Conservation (phyloP, 2,113 vertebrate genomes). For the Carassius carassius region DNA sequence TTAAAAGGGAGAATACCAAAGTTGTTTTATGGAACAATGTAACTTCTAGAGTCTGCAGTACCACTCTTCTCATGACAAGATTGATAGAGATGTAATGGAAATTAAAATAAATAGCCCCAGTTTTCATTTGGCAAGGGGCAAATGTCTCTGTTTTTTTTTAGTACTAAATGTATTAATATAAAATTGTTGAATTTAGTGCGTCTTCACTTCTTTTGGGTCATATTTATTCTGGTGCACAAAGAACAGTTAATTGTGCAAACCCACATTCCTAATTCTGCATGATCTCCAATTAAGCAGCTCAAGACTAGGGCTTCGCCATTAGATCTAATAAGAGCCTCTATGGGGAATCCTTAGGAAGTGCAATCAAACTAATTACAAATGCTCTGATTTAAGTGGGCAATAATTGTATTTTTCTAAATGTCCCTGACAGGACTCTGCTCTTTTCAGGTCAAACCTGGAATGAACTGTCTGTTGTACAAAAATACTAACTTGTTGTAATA, state of each 20-base stretch:
- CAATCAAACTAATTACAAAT: not conserved
- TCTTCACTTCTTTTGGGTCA: too few species aligned
- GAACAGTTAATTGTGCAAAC: not conserved
- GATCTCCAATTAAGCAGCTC: not conserved
- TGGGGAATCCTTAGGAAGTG: not conserved
- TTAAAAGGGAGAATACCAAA: slow-evolving; percentile 4
- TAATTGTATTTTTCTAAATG: not conserved
- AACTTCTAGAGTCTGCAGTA: not conserved
- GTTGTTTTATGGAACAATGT: not conserved
- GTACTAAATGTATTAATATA: not conserved
- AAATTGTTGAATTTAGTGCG: not conserved
- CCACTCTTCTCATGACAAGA: slow-evolving; percentile 24
- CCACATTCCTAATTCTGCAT: not conserved
- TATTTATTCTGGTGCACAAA: not conserved
- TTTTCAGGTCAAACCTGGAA: not conserved
- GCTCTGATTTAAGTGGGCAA: not conserved
- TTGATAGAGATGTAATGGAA: slow-evolving; percentile 49
- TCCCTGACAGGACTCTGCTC: not conserved
- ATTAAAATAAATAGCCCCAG: slow-evolving; percentile 45
- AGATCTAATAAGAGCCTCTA: not conserved
- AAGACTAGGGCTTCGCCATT: not conserved
- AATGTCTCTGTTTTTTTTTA: not conserved
- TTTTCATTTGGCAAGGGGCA: slow-evolving; percentile 3
- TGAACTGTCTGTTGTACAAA: not conserved
- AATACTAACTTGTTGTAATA: not conserved